phyloP scores from a whole-genome alignment of 2,888 invertebrate genomes.

The Acleris holmiana region DNA sequence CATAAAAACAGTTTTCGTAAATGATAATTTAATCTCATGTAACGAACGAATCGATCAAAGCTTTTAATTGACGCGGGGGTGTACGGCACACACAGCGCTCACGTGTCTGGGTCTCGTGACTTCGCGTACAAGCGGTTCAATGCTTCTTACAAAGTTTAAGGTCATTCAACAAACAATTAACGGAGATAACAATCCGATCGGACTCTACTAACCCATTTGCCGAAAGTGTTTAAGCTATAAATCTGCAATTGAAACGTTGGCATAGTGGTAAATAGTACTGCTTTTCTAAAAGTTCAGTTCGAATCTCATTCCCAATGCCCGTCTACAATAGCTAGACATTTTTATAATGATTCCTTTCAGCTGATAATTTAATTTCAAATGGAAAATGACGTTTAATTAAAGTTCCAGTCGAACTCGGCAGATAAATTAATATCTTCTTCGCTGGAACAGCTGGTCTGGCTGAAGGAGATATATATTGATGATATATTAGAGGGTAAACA shows the following conservation, averaged over 20 bases:
- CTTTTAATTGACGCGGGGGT: constrained; percentile 36
- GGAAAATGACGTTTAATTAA: constrained; percentile 54
- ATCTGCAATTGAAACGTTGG: background rate
- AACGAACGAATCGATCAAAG: constrained; percentile 29
- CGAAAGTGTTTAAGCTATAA: constrained; percentile 1
- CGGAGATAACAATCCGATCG: constrained; percentile 12
- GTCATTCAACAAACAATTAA: constrained; percentile 33
- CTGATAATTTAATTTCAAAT: constrained; percentile 40
- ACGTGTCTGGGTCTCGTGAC: constrained; percentile 57
- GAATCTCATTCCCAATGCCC: background rate
- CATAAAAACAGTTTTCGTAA: background rate
- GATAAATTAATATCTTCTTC: constrained; percentile 48
- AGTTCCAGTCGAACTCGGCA: constrained; percentile 45
- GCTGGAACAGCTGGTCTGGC: constrained; percentile 48
- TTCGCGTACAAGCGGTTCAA: constrained; percentile 42
- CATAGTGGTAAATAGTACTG: background rate
- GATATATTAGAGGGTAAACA: constrained; percentile 33
- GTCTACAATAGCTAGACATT: background rate
- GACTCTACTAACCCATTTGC: constrained; percentile 2
- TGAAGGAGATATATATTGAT: constrained; percentile 24
- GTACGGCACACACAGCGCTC: constrained; percentile 42
- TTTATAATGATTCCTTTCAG: constrained; percentile 30
- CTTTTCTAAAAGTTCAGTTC: constrained; percentile 4
- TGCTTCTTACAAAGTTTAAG: constrained; percentile 25
- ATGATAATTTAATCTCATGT: background rate